A percentile compares a stretch with the other conserved stretches of the same genome.
These are phyloP conservation scores for Cantharis nigra DNA, from an alignment of 2,888 invertebrate genomes.

Conservation along the genomic window DNA sequence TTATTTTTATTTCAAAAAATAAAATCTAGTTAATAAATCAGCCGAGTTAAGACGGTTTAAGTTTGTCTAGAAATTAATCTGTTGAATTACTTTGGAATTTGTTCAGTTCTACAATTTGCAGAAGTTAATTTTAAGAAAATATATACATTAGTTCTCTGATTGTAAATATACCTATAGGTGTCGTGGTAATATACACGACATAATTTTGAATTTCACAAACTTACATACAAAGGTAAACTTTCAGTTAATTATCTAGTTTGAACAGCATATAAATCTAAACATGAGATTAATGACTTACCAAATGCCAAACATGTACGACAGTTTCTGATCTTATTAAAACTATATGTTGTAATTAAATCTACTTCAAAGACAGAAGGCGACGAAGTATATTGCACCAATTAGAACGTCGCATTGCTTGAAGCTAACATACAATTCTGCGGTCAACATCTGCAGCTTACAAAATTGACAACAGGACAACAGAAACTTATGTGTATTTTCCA, in stretches of 20 bases:
- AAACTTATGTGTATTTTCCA: background rate
- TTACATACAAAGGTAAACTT: conserved; percentile 5
- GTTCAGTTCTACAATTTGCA: background rate
- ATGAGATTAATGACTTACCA: conserved; percentile 14
- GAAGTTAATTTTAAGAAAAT: background rate
- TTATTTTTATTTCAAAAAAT: background rate
- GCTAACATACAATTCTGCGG: conserved; percentile 13
- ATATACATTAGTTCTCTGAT: background rate
- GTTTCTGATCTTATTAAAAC: conserved; percentile 20
- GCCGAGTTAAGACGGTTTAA: background rate
- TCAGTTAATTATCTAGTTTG: conserved; percentile 9
- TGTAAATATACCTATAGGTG: background rate
- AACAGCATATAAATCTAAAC: conserved; percentile 9
- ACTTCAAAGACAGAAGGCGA: conserved; percentile 16
- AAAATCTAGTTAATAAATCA: background rate
- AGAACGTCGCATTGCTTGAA: conserved; percentile 16
- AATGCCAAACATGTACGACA: conserved; percentile 18
- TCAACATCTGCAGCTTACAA: conserved; percentile 11
- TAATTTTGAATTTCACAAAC: background rate
- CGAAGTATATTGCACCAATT: conserved; percentile 14
- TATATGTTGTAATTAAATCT: conserved; percentile 19
- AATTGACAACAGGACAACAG: background rate
- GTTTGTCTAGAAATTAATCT: background rate
- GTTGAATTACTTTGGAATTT: background rate
- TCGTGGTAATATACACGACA: background rate